These are phyloP conservation scores for Propithecus perrieri DNA, from an alignment of 2,797 vertebrate species.

Conservation along the genomic window DNA sequence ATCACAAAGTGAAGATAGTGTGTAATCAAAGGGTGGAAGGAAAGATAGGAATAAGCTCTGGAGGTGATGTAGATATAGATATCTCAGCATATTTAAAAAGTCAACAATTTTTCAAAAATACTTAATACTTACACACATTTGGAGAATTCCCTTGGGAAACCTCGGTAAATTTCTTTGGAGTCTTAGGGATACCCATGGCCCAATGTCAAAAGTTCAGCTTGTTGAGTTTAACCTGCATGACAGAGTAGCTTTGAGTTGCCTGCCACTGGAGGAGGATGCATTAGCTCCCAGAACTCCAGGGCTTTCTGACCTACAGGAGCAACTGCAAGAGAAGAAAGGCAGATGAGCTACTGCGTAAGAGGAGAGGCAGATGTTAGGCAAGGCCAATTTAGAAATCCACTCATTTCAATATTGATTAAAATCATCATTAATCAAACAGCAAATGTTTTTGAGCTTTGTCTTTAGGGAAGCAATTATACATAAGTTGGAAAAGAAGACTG, in stretches of 20 bases:
- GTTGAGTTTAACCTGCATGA: neutral
- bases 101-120: neutral
- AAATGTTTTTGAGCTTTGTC: neutral
- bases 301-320: neutral
- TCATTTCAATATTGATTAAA: neutral
- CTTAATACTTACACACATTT: neutral
- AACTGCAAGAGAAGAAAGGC: neutral
- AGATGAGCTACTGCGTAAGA: neutral
- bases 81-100: neutral
- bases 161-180: neutral
- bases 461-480: neutral
- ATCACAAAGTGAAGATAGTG: neutral
- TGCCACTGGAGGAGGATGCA: neutral
- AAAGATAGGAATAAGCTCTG: neutral
- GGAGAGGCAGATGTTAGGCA: neutral
- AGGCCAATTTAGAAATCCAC: neutral
- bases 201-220: neutral
- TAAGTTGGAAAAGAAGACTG: neutral
- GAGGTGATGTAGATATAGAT: neutral
- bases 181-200: neutral
- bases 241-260: neutral
- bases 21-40: neutral
- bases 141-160: neutral
- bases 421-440: neutral
- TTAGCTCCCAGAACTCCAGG: neutral